A percentile compares a stretch with the other conserved stretches of the same genome.
These are phyloP conservation scores for Leptoclinus maculatus DNA, from an alignment of 2,797 vertebrate species.

Conservation along the genomic window DNA sequence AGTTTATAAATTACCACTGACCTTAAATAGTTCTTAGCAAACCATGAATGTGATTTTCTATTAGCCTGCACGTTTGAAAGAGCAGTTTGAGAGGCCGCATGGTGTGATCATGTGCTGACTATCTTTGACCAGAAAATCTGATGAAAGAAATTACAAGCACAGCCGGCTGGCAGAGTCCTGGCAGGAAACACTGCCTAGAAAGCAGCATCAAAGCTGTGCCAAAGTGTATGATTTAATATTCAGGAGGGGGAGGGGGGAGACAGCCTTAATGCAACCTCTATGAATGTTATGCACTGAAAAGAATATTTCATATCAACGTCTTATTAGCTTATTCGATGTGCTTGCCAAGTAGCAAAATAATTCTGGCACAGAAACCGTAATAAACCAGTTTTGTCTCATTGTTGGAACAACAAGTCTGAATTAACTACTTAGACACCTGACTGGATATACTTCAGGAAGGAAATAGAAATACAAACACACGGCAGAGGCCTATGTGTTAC, in stretches of 20 bases:
- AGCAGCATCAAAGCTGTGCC: constrained; percentile 17
- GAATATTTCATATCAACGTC: neutral
- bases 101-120: constrained; percentile 6
- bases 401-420: neutral
- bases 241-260: too few species aligned
- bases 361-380: neutral
- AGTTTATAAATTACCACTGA: neutral
- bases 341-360: neutral
- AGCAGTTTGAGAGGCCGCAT: neutral
- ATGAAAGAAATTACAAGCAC: constrained; percentile 24
- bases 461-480: neutral
- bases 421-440: neutral
- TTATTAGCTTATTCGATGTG: neutral
- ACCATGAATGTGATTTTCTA: neutral
- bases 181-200: constrained; percentile 34
- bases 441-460: neutral
- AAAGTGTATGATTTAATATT: constrained; percentile 9
- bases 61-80: neutral
- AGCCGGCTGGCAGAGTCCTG: constrained; percentile 25
- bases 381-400: constrained; percentile 1
- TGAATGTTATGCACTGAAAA: constrained; percentile 4
- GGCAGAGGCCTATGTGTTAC: neutral
- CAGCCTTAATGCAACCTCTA: neutral
- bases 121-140: constrained; percentile 16
- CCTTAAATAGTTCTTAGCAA: neutral